phyloP scores from a whole-genome alignment of 2,888 invertebrate species.

The Helicoverpa assulta region DNA sequence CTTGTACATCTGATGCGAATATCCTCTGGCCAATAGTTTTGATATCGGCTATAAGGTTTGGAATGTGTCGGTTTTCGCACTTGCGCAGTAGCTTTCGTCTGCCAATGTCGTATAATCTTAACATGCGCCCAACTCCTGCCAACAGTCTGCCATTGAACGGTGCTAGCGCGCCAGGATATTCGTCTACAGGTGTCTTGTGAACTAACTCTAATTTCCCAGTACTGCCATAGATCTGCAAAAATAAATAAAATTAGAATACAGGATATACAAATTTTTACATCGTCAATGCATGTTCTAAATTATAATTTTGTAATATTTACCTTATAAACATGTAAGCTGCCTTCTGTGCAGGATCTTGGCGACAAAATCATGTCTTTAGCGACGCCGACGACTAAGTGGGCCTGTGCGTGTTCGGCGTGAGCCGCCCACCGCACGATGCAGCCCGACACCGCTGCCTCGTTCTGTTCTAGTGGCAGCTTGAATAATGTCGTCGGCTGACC shows the following conservation, averaged over 20 bases:
- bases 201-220: constrained; percentile 97
- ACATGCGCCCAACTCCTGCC: constrained; percentile 97
- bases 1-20: constrained; percentile 98
- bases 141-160: constrained; percentile 97
- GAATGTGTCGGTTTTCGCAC: constrained; percentile 99
- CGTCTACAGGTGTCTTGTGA: constrained; percentile 98
- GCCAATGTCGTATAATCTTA: constrained; percentile 98
- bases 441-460: constrained; percentile 98
- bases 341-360: constrained; percentile 95
- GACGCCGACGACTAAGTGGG: constrained; percentile 96
- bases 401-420: constrained; percentile 81
- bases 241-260: no score
- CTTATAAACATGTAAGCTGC: constrained; percentile 97
- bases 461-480: constrained; percentile 96
- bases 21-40: constrained; percentile 98
- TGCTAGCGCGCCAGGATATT: constrained; percentile 96
- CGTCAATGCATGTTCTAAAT: no score
- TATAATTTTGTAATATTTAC: constrained; percentile 66
- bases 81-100: constrained; percentile 97
- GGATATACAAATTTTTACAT: not conserved
- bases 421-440: constrained; percentile 94
- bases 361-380: constrained; percentile 97
- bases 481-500: constrained; percentile 93
- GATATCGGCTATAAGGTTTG: constrained; percentile 97
- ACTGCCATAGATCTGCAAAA: constrained; percentile 91